Conservation (phyloP, 2,888 invertebrate genomes). For the Oxystoma pomonae region DNA sequence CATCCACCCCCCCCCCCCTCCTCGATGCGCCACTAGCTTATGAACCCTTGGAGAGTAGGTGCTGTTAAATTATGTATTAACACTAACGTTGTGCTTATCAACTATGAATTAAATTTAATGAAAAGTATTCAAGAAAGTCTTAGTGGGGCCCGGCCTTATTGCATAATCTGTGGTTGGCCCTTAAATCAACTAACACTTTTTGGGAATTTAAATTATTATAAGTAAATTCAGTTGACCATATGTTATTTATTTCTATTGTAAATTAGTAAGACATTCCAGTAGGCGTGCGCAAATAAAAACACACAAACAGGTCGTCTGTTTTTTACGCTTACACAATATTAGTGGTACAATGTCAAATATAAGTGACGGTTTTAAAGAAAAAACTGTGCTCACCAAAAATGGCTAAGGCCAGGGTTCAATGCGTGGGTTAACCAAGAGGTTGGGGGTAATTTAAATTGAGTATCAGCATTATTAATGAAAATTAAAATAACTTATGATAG, state of each 20-base stretch:
- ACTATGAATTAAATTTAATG: no score
- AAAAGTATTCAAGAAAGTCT: no score
- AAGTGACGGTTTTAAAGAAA: not conserved
- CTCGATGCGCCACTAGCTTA: no score
- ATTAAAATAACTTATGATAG: not conserved
- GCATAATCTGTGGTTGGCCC: no score
- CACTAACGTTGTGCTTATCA: no score
- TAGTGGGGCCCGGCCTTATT: no score
- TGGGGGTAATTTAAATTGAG: not conserved
- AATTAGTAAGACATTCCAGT: not conserved
- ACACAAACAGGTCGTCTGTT: not conserved
- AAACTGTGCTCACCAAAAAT: not conserved
- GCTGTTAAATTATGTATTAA: no score
- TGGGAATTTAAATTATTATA: no score
- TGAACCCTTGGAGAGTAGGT: no score
- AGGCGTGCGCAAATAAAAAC: not conserved
- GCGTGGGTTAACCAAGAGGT: not conserved
- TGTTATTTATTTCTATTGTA: not conserved
- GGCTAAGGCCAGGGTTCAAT: not conserved
- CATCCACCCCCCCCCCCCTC: no score
- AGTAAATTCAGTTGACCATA: not conserved
- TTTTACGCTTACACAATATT: not conserved
- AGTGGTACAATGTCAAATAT: not conserved
- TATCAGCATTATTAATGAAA: not conserved
- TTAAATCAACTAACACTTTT: no score